phyloP scores from a whole-genome alignment of 2,797 vertebrate species.

The Acanthopagrus latus region DNA sequence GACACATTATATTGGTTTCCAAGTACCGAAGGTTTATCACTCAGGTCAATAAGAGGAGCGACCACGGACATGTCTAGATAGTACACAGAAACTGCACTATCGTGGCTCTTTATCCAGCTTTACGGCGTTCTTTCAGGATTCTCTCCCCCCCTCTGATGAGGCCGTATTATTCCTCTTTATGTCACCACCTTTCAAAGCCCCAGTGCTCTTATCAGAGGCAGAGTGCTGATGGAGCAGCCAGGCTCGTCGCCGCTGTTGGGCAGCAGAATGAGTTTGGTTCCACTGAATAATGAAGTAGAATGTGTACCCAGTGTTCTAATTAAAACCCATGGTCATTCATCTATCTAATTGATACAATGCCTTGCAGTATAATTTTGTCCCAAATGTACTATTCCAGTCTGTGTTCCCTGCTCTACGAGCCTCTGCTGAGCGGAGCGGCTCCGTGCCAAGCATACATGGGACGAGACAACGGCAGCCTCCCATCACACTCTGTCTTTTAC shows the following conservation, averaged over 20 bases:
- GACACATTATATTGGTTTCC: background rate
- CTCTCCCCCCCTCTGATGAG: slow-evolving; percentile 48
- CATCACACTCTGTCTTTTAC: slow-evolving; percentile 13
- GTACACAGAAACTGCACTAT: background rate
- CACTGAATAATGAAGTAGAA: slow-evolving; percentile 88
- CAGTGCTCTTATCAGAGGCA: slow-evolving; percentile 73
- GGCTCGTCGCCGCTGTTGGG: slow-evolving; percentile 71
- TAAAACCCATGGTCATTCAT: slow-evolving; percentile 93
- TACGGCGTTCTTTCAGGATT: slow-evolving; percentile 13
- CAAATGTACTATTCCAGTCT: slow-evolving; percentile 85
- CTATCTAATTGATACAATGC: slow-evolving; percentile 94
- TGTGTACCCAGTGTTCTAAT: slow-evolving; percentile 92
- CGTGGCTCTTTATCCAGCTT: slow-evolving; percentile 21
- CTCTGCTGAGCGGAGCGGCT: slow-evolving; percentile 84
- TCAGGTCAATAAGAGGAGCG: background rate
- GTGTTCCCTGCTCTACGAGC: slow-evolving; percentile 72
- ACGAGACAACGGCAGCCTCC: slow-evolving; percentile 76
- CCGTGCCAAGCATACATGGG: slow-evolving; percentile 81
- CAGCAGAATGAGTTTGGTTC: slow-evolving; percentile 83
- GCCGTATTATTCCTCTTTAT: slow-evolving; percentile 59
- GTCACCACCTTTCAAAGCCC: slow-evolving; percentile 64
- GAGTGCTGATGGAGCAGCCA: slow-evolving; percentile 83
- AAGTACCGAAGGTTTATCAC: slow-evolving; percentile 7
- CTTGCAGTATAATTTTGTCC: slow-evolving; percentile 92
- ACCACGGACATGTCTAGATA: background rate